Evolutionary conservation across 2,113 vertebrate genomes (phyloP), one percentile per base, ranked within the genome.

Genomic region (Scomber colias): DNA sequence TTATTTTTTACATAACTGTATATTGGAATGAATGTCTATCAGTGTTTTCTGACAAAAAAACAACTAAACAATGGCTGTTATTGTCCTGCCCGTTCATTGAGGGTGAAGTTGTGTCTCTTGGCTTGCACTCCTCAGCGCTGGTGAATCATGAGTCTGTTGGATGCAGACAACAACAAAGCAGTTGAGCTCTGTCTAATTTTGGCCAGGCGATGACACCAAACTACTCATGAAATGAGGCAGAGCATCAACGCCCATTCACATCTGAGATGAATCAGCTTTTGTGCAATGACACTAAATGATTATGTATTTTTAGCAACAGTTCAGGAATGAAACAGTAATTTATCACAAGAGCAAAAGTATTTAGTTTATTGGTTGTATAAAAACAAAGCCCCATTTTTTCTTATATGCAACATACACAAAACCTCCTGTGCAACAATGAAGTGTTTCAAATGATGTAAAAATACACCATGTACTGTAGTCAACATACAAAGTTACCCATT

Each of bases 141-240:
- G 27, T 49, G 56, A 78, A 55, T 81, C 76, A 82, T 30, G 3
- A 80, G 69, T 75, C 44, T 35, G 1, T 77, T 48, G 63, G 16
- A 56, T 3, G 0, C 7, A 24, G 40, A 75, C 12, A 75, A 81
- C 40, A 70, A 59, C 13, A 7, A 75, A 31, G 8, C 12, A 14
- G 55, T 55, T 40, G 19, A 71, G 54, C 49, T 24, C 2, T 75
- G 30, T 55, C 49, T 60, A 44, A 17, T 31, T 81, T 68, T 81
- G 72, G 49, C 92, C 90, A 87, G 76, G 73, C 92, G 90, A 84
- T 76, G 87, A 57, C 89, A 87, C 77, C 81, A 92, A 72, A 89
- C 51, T 13, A 56, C 68, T 35, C 19, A 16, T 11, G 45, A 61
- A 75, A 35, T 21, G 19, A 68, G 7, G 11, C 27, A 0, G 30